Evolutionary conservation across 2,888 invertebrate genomes (phyloP), one percentile per base, ranked within the genome.

Genomic region (Malthinus flaveolus): DNA sequence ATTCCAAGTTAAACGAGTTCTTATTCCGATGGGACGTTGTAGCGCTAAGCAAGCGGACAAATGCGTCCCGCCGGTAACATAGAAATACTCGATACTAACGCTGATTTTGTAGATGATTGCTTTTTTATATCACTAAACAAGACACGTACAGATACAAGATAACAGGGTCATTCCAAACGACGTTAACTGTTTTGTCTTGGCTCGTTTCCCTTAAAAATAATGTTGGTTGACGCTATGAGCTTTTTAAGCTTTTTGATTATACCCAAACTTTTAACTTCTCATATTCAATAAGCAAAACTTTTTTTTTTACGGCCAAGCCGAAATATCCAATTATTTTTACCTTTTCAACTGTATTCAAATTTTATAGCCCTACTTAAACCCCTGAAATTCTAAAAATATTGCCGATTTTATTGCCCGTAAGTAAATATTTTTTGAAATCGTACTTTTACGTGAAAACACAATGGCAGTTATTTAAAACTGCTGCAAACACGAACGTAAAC

Each of bases 21-120:
- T 74, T 73, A 74, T 76, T 73, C 79, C 74, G 71, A 65, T 67
- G 77, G 78, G 77, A 74, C 71, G 73, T 71, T 69, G 71, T 70
- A 66, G 63, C 66, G 65, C 68, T 68, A 67, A 75, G 73, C 74
- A 71, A 73, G 73, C 72, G 73, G 72, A 78, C 77, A 77, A 79
- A 79, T 79, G 79, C 73, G 75, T 79, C 79, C 79, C 78, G 72
- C 72, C 69, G 79, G 79, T 74, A 76, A 79, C 78, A 78, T 79
- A 75, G 74, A 73, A 78, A 78, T 75, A 77, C 76, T 78, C 78
- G 77, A 78, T 77, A 77, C 73, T 69, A 71, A 73, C 75, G 72
- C 77, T 78, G 78, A 79, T 78, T 78, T 78, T 78, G 78, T 77
- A 78, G 78, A 78, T 77, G 79, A 79, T 79, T 78, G 78, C 79